Conservation (phyloP, 2,888 invertebrate genomes). For the Tricholauxania praeusta region DNA sequence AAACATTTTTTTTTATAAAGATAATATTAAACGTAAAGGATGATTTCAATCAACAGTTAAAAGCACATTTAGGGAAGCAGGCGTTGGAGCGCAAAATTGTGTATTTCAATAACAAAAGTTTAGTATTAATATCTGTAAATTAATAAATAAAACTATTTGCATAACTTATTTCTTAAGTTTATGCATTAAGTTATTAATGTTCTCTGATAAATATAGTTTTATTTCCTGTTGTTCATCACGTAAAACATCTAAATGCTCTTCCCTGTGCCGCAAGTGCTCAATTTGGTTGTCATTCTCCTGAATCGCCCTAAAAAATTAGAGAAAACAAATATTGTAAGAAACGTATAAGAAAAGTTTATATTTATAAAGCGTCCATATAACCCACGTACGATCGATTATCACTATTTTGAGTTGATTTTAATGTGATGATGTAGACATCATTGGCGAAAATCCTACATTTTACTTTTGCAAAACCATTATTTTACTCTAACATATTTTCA, state of each 20-base stretch:
- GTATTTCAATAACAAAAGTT: too few relatives aligned
- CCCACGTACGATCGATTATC: too few relatives aligned
- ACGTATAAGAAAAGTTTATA: too few relatives aligned
- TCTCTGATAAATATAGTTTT: conserved; percentile 44
- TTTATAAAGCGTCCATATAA: too few relatives aligned
- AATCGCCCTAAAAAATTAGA: neutral
- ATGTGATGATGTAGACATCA: too few relatives aligned
- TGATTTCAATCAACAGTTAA: conserved; percentile 95
- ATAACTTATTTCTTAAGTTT: conserved; percentile 30
- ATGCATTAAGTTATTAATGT: conserved; percentile 29
- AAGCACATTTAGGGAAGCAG: conserved; percentile 70
- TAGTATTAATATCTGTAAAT: neutral
- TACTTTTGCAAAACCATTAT: too few relatives aligned
- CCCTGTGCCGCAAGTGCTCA: conserved; percentile 34
- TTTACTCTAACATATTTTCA: too few relatives aligned
- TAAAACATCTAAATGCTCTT: conserved; percentile 29
- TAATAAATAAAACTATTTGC: conserved; percentile 41
- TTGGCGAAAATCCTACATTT: too few relatives aligned
- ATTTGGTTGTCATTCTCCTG: neutral
- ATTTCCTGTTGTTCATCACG: conserved; percentile 45
- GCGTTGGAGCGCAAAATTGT: conserved; percentile 62
- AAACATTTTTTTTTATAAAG: too few relatives aligned
- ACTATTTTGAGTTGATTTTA: too few relatives aligned
- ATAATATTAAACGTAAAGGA: too few relatives aligned
- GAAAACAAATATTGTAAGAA: too few relatives aligned